These are phyloP conservation scores for Drosophila neonasuta DNA, from an alignment of 2,888 invertebrate genomes.

Conservation along the genomic window DNA sequence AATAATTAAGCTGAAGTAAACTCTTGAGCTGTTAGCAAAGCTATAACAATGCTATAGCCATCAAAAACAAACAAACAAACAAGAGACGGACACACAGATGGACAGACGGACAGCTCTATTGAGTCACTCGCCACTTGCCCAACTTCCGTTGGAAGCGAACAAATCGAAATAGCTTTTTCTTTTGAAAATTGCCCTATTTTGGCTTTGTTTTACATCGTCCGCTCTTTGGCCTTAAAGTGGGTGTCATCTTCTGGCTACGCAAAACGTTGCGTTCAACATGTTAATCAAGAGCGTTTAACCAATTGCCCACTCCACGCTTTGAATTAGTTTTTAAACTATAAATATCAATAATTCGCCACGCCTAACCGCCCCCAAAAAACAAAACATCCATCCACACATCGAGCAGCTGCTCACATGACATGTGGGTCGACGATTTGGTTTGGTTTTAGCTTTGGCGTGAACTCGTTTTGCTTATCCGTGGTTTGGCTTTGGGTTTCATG, in stretches of 20 bases:
- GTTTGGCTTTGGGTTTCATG: constrained; percentile 50
- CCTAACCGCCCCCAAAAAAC: constrained; percentile 35
- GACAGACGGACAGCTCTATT: constrained; percentile 7
- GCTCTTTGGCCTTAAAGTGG: neutral
- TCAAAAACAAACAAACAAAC: neutral
- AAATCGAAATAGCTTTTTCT: constrained; percentile 1
- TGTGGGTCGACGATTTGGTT: constrained; percentile 42
- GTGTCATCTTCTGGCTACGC: neutral
- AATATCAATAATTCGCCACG: constrained; percentile 52
- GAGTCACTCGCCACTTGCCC: constrained; percentile 43
- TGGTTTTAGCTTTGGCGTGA: constrained; percentile 27
- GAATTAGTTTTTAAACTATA: constrained; percentile 42
- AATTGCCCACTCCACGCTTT: constrained; percentile 22
- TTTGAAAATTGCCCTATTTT: constrained; percentile 21
- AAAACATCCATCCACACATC: constrained; percentile 19
- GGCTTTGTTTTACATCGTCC: constrained; percentile 4
- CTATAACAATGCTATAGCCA: constrained; percentile 40
- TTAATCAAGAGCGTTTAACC: constrained; percentile 23
- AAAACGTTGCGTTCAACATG: constrained; percentile 6
- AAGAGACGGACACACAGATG: neutral
- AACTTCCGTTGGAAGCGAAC: constrained; percentile 72
- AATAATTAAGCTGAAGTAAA: constrained; percentile 35
- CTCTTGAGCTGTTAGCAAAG: constrained; percentile 34
- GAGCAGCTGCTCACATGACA: constrained; percentile 15
- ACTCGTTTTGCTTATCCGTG: constrained; percentile 48